These are phyloP conservation scores for Butorides virescens DNA, from an alignment of 2,113 vertebrate species.

Conservation along the genomic window DNA sequence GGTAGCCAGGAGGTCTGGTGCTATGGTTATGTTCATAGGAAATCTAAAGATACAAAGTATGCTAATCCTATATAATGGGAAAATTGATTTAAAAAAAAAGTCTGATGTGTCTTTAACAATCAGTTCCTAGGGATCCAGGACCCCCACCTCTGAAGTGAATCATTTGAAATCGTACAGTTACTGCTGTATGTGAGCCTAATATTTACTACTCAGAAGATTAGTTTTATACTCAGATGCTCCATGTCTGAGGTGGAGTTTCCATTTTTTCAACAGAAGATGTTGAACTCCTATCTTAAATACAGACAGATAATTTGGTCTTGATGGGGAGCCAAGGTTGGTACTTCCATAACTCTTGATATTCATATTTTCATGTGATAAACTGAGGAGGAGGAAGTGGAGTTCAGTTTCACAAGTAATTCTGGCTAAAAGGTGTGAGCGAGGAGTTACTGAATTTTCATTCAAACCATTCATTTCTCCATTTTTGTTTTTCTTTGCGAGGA, in stretches of 20 bases:
- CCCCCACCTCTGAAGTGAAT: background rate
- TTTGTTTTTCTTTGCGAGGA: background rate
- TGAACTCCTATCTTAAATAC: background rate
- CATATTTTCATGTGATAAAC: background rate
- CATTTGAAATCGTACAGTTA: rapidly evolving
- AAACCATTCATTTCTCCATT: background rate
- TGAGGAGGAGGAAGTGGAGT: background rate
- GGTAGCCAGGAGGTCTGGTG: background rate
- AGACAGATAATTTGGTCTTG: background rate
- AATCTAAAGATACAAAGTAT: background rate
- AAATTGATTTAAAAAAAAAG: background rate
- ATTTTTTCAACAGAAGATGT: background rate
- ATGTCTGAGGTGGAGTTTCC: background rate
- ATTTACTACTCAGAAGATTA: background rate
- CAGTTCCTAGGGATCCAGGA: background rate
- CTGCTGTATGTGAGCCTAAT: background rate
- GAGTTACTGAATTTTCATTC: background rate
- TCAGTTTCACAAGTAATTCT: background rate
- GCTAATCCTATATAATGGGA: background rate
- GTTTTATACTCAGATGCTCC: background rate
- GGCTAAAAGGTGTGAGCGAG: background rate
- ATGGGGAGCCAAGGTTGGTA: background rate
- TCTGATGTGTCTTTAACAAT: background rate
- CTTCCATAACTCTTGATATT: background rate
- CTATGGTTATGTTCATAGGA: background rate